Conservation (phyloP, 1,140 invertebrate genomes). For the Calliopsis andreniformis region DNA sequence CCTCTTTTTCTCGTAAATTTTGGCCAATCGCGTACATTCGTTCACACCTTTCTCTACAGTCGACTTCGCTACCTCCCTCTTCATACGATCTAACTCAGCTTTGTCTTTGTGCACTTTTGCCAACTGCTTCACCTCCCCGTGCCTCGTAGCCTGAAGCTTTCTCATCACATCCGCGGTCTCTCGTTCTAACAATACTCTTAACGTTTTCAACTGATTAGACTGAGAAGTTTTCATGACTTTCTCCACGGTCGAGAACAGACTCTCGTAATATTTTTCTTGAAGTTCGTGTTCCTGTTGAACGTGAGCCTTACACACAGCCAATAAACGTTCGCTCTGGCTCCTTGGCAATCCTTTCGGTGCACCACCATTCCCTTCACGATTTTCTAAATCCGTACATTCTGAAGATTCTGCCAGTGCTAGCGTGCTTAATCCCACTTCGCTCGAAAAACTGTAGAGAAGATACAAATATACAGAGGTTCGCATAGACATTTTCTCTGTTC, state of each 20-base stretch:
- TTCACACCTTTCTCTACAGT: slow-evolving; percentile 92
- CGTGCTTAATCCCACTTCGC: slow-evolving; percentile 68
- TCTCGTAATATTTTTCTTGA: slow-evolving; percentile 92
- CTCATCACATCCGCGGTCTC: slow-evolving; percentile 93
- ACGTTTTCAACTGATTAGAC: slow-evolving; percentile 88
- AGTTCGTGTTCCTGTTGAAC: slow-evolving; percentile 89
- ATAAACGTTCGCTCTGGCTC: slow-evolving; percentile 86
- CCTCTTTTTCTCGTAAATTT: slow-evolving; percentile 88
- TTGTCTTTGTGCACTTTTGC: slow-evolving; percentile 92
- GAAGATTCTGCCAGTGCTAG: slow-evolving; percentile 67
- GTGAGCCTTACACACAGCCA: slow-evolving; percentile 87
- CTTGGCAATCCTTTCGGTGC: slow-evolving; percentile 80
- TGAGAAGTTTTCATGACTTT: slow-evolving; percentile 91
- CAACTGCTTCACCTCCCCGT: slow-evolving; percentile 91
- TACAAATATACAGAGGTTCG: not conserved
- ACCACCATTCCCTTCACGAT: slow-evolving; percentile 79
- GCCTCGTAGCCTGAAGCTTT: slow-evolving; percentile 89
- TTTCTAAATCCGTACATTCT: slow-evolving; percentile 77
- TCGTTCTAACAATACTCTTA: slow-evolving; percentile 85
- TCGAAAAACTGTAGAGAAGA: slow-evolving; percentile 73
- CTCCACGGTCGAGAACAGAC: slow-evolving; percentile 88
- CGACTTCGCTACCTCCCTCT: slow-evolving; percentile 87
- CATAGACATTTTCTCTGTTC: too few relatives aligned
- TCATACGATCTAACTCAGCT: slow-evolving; percentile 91
- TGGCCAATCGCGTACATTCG: slow-evolving; percentile 88